A percentile compares a stretch with the other conserved stretches of the same genome.
Evolutionary conservation across 2,113 vertebrate genomes (phyloP).

Genomic region (Choloepus hoffmanni): DNA sequence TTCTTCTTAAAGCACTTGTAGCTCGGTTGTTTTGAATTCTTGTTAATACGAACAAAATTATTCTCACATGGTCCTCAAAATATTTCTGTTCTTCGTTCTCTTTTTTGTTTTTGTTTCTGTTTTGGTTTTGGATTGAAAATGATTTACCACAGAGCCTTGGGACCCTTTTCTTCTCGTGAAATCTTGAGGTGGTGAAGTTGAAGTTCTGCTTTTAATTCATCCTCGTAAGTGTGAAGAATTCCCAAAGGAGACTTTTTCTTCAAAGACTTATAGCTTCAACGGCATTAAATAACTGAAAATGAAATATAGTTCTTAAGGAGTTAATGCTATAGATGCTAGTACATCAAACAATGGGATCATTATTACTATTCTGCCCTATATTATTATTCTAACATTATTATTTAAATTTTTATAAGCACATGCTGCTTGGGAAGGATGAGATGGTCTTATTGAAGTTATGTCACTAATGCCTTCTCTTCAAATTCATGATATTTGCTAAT

Average conservation of each 20-base stretch:
- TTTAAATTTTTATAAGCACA: neutral
- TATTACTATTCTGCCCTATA: neutral
- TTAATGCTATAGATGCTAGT: neutral
- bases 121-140: constrained; percentile 7
- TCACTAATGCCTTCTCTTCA: neutral
- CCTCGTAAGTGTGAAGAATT: neutral
- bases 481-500: neutral
- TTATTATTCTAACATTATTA: constrained; percentile 7
- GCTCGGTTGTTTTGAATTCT: neutral
- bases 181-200: neutral
- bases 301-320: neutral
- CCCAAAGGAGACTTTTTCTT: neutral
- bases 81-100: neutral
- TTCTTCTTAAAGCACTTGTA: constrained; percentile 1
- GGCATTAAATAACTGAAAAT: neutral
- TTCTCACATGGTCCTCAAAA: neutral
- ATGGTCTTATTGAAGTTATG: neutral
- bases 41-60: neutral
- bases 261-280: neutral
- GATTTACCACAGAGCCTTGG: constrained; percentile 21
- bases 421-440: neutral
- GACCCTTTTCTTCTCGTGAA: neutral
- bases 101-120: neutral
- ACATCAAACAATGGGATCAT: neutral
- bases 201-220: constrained; percentile 41